Evolutionary conservation across 2,888 invertebrate species (phyloP).

Genomic region (Leucozona laternaria): DNA sequence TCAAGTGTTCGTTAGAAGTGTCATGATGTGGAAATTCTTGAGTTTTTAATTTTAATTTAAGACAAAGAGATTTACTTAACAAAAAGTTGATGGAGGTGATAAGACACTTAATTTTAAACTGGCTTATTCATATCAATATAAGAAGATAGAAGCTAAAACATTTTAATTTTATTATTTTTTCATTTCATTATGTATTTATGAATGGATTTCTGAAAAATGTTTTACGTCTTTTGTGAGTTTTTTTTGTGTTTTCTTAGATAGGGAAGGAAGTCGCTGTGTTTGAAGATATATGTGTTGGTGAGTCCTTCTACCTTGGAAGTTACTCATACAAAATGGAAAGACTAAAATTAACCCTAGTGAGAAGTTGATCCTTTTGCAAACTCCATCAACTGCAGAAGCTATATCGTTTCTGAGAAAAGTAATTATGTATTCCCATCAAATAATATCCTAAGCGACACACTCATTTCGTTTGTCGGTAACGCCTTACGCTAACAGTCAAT

Average conservation of each 20-base stretch:
- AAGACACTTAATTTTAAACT: constrained; percentile 1
- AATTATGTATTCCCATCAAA: constrained; percentile 7
- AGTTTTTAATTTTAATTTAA: constrained; percentile 12
- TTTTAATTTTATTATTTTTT: neutral
- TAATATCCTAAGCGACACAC: too few relatives aligned
- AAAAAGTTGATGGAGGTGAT: neutral
- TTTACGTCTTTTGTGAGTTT: neutral
- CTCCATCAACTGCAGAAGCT: neutral
- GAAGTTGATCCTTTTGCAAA: neutral
- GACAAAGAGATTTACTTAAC: neutral
- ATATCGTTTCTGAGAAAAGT: constrained; percentile 3
- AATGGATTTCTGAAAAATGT: neutral
- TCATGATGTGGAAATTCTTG: constrained; percentile 46
- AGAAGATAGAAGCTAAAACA: neutral
- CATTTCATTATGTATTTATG: neutral
- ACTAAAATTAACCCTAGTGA: constrained; percentile 12
- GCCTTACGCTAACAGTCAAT: too few relatives aligned
- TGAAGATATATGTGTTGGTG: neutral
- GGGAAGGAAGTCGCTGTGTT: neutral
- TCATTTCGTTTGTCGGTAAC: too few relatives aligned
- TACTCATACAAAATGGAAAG: neutral
- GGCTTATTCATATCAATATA: neutral
- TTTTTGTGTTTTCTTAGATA: neutral
- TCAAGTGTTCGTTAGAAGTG: constrained; percentile 42
- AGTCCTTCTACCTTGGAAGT: neutral